Percentiles rank a stretch among this genome's conserved stretches.
Conservation (phyloP, 2,888 invertebrate species). For the Tromatobia lineatoria region DNA sequence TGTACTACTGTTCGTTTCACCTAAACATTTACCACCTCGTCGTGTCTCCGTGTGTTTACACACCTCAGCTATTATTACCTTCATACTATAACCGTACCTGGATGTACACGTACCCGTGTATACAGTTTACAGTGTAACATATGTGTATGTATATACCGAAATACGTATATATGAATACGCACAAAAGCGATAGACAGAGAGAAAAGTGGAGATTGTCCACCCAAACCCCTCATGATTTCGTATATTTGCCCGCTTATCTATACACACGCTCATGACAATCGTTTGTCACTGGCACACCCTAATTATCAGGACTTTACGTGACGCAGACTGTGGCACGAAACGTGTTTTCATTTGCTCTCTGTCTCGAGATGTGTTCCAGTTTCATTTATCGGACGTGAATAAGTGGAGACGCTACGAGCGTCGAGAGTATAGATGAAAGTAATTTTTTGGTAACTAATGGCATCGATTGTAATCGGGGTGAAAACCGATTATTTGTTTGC, state of each 20-base stretch:
- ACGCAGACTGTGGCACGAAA: constrained; percentile 45
- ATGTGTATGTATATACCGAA: too few species aligned
- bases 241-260: constrained; percentile 69
- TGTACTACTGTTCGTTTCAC: constrained; percentile 40
- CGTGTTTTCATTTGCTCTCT: constrained; percentile 29
- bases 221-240: constrained; percentile 72
- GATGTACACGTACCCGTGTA: constrained; percentile 37
- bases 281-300: constrained; percentile 76
- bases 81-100: constrained; percentile 56
- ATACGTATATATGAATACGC: neutral
- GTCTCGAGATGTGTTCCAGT: constrained; percentile 1
- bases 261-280: constrained; percentile 72
- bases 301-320: constrained; percentile 72
- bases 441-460: constrained; percentile 56
- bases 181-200: constrained; percentile 64
- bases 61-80: constrained; percentile 68
- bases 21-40: constrained; percentile 64
- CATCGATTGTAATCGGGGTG: constrained; percentile 19
- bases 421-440: constrained; percentile 38
- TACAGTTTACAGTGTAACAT: neutral
- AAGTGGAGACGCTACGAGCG: constrained; percentile 33
- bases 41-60: constrained; percentile 66
- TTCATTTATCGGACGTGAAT: constrained; percentile 14
- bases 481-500: too few species aligned
- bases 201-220: constrained; percentile 76